phyloP scores from a whole-genome alignment of 2,113 vertebrate species.

The Daubentonia madagascariensis region DNA sequence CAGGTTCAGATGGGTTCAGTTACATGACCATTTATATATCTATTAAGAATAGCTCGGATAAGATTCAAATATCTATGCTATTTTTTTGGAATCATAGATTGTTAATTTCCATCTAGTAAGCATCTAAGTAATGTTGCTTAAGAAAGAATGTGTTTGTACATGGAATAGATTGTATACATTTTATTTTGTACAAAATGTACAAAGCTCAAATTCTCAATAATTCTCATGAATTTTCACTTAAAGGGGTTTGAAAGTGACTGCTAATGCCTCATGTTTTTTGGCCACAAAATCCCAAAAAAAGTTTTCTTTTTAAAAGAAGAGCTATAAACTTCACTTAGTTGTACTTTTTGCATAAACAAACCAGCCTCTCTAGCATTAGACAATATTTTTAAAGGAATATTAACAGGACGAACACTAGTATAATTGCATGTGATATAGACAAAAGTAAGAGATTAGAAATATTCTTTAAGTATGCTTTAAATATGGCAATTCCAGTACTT shows the following conservation, averaged over 20 bases:
- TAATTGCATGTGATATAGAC: neutral
- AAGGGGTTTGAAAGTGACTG: neutral
- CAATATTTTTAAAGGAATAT: neutral
- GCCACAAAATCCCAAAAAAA: neutral
- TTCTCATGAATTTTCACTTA: neutral
- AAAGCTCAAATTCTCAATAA: neutral
- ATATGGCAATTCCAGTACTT: neutral
- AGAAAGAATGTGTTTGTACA: neutral
- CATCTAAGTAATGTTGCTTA: neutral
- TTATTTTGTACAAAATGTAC: neutral
- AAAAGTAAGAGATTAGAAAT: neutral
- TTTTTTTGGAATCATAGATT: neutral
- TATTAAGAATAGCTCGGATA: neutral
- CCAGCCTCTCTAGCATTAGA: neutral
- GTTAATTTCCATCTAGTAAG: neutral
- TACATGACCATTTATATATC: neutral
- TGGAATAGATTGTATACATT: neutral
- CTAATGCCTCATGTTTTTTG: neutral
- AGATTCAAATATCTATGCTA: neutral
- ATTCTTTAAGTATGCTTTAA: neutral
- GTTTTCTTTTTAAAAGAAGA: neutral
- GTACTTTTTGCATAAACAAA: neutral
- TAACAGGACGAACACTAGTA: neutral
- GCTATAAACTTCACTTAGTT: neutral
- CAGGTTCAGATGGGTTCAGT: neutral